Base-by-base conservation (phyloP, 2,888 invertebrate species). In the Oxyteleia sp. region DNA sequence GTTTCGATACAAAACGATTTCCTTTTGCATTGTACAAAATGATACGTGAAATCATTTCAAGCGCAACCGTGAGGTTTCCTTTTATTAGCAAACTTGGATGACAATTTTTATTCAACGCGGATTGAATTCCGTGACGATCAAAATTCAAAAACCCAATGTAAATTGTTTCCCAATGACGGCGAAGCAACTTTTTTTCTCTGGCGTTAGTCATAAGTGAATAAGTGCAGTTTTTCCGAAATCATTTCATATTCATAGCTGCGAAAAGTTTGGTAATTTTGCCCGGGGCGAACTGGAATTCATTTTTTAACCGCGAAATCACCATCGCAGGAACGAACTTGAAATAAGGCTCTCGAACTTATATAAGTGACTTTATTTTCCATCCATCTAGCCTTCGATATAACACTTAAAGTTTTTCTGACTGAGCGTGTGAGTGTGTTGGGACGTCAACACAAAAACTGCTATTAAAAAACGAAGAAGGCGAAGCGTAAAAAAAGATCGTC, bases 241-340 rank as follows among this genome's bases (percentile, higher is more conserved):
- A 49, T 47, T 64, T 35, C 11, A 1, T 49, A 64, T 64, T 64
- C 63, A 64, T 64, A 57, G 29, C 47, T 5, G 20, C 29, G 35
- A 18, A 49, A 64, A 64, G 47, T 64, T 64, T 13, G 49, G 63
- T 35, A 35, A 64, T 35, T 64, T 26, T 18, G 63, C 63, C 49
- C 29, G 20, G 20, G 20, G 63, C 18, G 32, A 18, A 49, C 47
- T 32, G 47, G 49, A 64, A 35, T 64, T 47, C 45, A 64, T 47
- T 64, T 64, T 47, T 47, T 29, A 16, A 32, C 23, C 20, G 18
- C 32, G 15, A 4, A 8, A 11, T 18, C 47, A 3, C 20, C 20
- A 10, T 47, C 20, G 47, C 47, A 20, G 18, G 47, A 47, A 47
- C 20, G 18, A 47, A 47, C 20, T 47, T 47, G 20, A 47, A 47